These are phyloP conservation scores for Heptranchias perlo DNA, from an alignment of 2,113 vertebrate genomes.

Conservation along the genomic window DNA sequence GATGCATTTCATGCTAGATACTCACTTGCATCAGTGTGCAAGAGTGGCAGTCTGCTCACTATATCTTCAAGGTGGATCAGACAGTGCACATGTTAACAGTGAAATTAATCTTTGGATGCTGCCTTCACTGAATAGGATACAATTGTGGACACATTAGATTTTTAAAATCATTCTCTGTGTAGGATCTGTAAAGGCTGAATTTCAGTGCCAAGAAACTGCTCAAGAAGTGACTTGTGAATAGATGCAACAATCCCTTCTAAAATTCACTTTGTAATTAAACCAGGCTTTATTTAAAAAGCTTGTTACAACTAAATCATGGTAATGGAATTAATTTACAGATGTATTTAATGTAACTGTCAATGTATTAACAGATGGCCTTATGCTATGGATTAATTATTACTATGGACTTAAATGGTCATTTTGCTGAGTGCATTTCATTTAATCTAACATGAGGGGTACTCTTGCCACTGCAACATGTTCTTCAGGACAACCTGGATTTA, in stretches of 20 bases:
- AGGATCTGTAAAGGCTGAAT: not conserved
- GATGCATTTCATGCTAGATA: not conserved
- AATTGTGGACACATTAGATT: not conserved
- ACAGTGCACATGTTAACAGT: not conserved
- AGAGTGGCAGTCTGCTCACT: not conserved
- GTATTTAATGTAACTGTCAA: constrained; percentile 64
- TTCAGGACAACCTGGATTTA: not conserved
- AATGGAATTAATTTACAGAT: constrained; percentile 56
- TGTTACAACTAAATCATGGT: constrained; percentile 58
- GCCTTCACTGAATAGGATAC: not conserved
- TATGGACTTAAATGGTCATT: not conserved
- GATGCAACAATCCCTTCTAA: constrained; percentile 31
- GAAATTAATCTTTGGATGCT: not conserved
- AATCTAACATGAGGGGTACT: not conserved
- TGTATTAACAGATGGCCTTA: constrained; percentile 47
- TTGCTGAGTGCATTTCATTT: not conserved
- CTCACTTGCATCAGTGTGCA: not conserved
- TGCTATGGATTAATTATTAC: constrained; percentile 35
- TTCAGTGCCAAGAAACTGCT: not conserved
- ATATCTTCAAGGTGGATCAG: not conserved
- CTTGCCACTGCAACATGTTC: not conserved
- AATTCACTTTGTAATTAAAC: constrained; percentile 42
- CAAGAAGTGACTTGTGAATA: not conserved
- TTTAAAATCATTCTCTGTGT: not conserved
- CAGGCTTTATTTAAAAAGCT: constrained; percentile 41